These are phyloP conservation scores for Tineola bisselliella DNA, from an alignment of 2,888 invertebrate species.

Conservation along the genomic window DNA sequence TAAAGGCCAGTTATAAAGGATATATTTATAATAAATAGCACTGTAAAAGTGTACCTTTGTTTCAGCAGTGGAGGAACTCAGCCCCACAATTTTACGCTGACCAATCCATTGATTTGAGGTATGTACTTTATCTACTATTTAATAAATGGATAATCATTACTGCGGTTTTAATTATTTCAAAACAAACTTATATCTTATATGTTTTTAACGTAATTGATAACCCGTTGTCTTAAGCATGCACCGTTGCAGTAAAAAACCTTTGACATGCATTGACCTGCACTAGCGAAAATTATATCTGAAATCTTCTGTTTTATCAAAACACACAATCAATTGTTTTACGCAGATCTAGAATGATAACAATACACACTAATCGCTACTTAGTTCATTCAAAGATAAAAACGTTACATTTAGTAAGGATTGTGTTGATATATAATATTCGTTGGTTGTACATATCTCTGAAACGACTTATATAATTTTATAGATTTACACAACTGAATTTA, in stretches of 20 bases:
- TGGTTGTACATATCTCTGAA: neutral
- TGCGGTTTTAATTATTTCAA: neutral
- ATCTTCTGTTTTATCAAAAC: neutral
- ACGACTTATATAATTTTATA: neutral
- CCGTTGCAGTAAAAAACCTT: neutral
- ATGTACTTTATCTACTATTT: no score
- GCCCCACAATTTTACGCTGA: constrained; percentile 56
- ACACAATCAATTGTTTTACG: neutral
- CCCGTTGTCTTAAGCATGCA: neutral
- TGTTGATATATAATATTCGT: neutral
- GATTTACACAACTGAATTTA: neutral
- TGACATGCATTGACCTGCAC: neutral
- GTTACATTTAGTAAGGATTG: neutral
- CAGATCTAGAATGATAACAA: neutral
- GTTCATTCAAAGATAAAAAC: neutral
- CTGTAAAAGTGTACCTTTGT: constrained; percentile 21
- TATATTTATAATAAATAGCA: neutral
- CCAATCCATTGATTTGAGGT: constrained; percentile 57
- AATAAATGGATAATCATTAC: neutral
- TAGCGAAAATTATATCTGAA: neutral
- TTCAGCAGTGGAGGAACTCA: constrained; percentile 63
- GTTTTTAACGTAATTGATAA: neutral
- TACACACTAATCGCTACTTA: neutral
- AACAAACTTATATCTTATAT: neutral
- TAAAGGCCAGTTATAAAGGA: neutral